Percentiles rank a stretch among this genome's conserved stretches.
phyloP scores from a whole-genome alignment of 1,140 invertebrate genomes.

The Zaprionus inermis region DNA sequence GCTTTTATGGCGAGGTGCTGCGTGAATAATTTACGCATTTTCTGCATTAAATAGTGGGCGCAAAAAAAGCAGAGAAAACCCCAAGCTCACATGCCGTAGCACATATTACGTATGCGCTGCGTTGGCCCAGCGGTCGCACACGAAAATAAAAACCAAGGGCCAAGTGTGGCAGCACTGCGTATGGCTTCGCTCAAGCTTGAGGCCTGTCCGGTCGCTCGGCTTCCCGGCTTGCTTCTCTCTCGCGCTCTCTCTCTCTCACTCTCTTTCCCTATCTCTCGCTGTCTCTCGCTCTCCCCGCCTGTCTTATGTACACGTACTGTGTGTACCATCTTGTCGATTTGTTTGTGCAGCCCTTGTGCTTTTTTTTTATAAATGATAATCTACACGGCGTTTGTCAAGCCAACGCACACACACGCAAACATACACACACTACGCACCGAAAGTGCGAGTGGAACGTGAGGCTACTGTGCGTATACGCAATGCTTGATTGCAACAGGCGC shows the following conservation, averaged over 20 bases:
- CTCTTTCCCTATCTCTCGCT: constrained; percentile 5
- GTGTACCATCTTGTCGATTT: constrained; percentile 15
- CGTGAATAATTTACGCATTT: constrained; percentile 76
- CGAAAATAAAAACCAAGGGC: constrained; percentile 1
- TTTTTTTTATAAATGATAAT: constrained; percentile 75
- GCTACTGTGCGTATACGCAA: constrained; percentile 66
- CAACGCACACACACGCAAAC: constrained; percentile 7
- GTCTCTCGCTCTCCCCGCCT: background rate
- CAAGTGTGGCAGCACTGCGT: constrained; percentile 37
- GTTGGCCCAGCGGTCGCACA: constrained; percentile 47
- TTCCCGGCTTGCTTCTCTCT: background rate
- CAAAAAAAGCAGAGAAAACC: constrained; percentile 15
- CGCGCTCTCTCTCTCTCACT: background rate
- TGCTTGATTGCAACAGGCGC: constrained; percentile 30
- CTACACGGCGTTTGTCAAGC: constrained; percentile 53
- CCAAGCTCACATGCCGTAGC: constrained; percentile 23
- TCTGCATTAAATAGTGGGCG: constrained; percentile 74
- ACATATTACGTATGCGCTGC: constrained; percentile 40
- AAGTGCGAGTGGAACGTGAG: constrained; percentile 18
- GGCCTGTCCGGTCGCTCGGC: constrained; percentile 19
- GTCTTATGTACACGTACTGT: background rate
- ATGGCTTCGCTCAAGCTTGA: constrained; percentile 56
- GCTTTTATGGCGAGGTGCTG: constrained; percentile 44
- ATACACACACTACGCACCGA: constrained; percentile 2
- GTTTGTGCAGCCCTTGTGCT: constrained; percentile 53